Evolutionary conservation across 2,888 invertebrate species (phyloP).

Genomic region (Calliphora vomitoria): DNA sequence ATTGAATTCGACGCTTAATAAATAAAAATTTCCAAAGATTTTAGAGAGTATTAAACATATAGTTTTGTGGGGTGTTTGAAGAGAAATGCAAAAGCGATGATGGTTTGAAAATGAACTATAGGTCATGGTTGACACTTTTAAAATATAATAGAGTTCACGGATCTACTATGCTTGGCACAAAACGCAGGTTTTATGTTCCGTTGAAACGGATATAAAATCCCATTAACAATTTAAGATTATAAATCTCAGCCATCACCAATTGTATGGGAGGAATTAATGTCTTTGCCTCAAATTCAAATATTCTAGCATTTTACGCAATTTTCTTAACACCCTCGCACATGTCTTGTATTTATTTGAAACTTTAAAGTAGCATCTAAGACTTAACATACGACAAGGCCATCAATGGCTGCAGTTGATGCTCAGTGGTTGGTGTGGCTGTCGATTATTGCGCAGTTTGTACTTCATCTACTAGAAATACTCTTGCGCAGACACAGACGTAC

Average conservation of each 20-base stretch:
- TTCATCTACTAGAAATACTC: conserved; percentile 15
- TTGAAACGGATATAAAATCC: too few species aligned
- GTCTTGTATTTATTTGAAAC: conserved; percentile 1
- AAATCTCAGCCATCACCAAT: too few species aligned
- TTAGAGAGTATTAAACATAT: conserved; percentile 59
- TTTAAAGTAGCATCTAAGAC: background rate
- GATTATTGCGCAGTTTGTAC: conserved; percentile 42
- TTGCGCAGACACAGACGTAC: background rate
- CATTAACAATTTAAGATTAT: too few species aligned
- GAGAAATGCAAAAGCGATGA: background rate
- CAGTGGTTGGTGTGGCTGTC: conserved; percentile 54
- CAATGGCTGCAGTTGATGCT: conserved; percentile 34
- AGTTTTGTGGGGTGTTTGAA: conserved; percentile 6
- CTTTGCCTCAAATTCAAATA: too few species aligned
- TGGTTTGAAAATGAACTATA: background rate
- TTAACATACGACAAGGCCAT: conserved; percentile 62
- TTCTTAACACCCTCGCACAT: conserved; percentile 28
- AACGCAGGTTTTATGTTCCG: too few species aligned
- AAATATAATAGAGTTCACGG: too few species aligned
- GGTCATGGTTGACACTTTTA: too few species aligned
- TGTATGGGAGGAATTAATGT: too few species aligned
- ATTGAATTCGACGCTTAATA: conserved; percentile 41
- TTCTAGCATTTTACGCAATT: background rate
- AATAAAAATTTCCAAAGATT: conserved; percentile 34
- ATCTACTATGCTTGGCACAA: too few species aligned